Evolutionary conservation across 2,888 invertebrate species (phyloP).

Genomic region (Platycheirus albimanus): DNA sequence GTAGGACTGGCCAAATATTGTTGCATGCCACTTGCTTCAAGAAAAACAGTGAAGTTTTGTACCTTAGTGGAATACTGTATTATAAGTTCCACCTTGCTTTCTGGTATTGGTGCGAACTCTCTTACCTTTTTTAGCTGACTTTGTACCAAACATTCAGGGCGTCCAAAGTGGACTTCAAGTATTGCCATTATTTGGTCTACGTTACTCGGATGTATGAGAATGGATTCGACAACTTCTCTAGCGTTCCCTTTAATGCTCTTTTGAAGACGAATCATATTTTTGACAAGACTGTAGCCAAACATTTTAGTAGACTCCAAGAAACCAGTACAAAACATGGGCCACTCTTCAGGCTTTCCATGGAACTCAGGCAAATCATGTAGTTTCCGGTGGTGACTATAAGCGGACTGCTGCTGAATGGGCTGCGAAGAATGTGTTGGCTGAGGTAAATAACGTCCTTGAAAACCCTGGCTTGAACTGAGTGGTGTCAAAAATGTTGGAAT

Average conservation of each 20-base stretch:
- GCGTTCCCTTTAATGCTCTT: conserved; percentile 55
- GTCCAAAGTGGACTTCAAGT: too few relatives aligned
- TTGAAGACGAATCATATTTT: conserved; percentile 56
- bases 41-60: conserved; percentile 19
- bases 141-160: not conserved
- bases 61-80: conserved; percentile 44
- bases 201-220: conserved; percentile 70
- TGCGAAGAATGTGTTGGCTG: too few relatives aligned
- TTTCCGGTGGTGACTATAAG: too few relatives aligned
- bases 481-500: too few relatives aligned
- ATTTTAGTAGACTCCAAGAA: not conserved
- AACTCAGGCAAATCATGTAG: too few relatives aligned
- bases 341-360: not conserved
- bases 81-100: conserved; percentile 46
- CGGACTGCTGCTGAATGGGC: too few relatives aligned
- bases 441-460: too few relatives aligned
- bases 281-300: not conserved
- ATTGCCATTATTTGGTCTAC: not conserved
- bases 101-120: conserved; percentile 30
- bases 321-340: not conserved
- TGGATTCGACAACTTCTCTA: conserved; percentile 54
- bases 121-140: not conserved
- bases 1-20: not conserved
- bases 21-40: conserved; percentile 13
- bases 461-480: too few relatives aligned